Percentiles rank a stretch among this genome's conserved stretches.
Evolutionary conservation across 53 echinoderm and acorn worm genomes (phyloP).

Genomic region (Holothuria scabra): DNA sequence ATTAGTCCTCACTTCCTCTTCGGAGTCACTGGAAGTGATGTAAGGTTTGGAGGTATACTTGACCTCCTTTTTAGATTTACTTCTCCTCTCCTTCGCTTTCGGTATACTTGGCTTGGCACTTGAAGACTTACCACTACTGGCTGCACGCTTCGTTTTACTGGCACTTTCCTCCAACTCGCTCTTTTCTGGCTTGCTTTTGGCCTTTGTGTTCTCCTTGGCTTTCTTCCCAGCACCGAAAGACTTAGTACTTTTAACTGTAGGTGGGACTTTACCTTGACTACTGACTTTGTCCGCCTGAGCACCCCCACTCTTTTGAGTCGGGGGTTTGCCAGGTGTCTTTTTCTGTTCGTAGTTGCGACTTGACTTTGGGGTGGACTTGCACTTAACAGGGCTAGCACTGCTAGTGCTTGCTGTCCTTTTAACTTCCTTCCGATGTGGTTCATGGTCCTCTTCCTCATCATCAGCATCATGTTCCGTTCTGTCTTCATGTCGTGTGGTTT

Average conservation of each 20-base stretch:
- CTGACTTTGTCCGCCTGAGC: constrained; percentile 26
- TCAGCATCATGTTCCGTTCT: constrained; percentile 10
- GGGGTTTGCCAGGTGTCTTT: constrained; percentile 29
- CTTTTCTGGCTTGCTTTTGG: constrained; percentile 17
- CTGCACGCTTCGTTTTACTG: neutral
- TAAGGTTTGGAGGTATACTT: constrained; percentile 27
- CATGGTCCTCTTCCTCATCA: constrained; percentile 30
- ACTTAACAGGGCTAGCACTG: neutral
- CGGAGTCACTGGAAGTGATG: constrained; percentile 48
- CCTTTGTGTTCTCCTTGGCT: constrained; percentile 16
- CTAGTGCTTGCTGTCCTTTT: constrained; percentile 12
- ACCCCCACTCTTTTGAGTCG: neutral
- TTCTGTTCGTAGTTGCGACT: constrained; percentile 2
- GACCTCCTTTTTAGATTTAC: neutral
- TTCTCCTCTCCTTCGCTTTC: neutral
- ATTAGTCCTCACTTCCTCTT: constrained; percentile 25
- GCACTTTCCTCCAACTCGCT: neutral
- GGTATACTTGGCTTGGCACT: constrained; percentile 39
- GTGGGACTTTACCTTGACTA: constrained; percentile 43
- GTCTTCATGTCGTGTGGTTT: neutral
- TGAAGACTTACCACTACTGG: constrained; percentile 32
- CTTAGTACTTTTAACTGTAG: constrained; percentile 31
- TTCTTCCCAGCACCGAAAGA: constrained; percentile 38
- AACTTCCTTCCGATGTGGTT: constrained; percentile 9
- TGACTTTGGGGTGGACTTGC: constrained; percentile 1